phyloP scores from a whole-genome alignment of 2,113 vertebrate species.

The Neodontobutis hainanensis region DNA sequence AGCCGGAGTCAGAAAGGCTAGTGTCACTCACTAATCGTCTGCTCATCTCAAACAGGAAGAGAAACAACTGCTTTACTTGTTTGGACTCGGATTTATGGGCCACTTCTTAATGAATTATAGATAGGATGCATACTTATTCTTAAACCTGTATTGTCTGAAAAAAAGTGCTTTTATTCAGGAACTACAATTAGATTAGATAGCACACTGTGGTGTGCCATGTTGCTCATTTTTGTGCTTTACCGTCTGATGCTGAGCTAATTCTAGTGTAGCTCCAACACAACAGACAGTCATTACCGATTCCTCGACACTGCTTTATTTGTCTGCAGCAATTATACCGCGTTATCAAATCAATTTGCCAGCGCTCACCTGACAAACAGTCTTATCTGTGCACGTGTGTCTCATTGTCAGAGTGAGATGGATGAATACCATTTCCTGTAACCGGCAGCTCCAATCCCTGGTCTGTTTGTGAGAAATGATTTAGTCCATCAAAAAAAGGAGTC shows the following conservation, averaged over 20 bases:
- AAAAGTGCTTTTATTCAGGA: too few relatives aligned
- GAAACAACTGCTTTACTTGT: slow-evolving; percentile 25
- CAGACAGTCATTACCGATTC: slow-evolving; percentile 10
- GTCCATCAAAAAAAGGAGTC: slow-evolving; percentile 41
- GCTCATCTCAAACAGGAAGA: background rate
- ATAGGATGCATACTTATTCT: background rate
- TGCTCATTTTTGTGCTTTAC: background rate
- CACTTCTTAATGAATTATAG: background rate
- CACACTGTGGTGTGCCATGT: too few relatives aligned
- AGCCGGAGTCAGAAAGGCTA: slow-evolving; percentile 32
- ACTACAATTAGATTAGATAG: too few relatives aligned
- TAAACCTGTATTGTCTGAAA: background rate
- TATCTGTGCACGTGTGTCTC: slow-evolving; percentile 33
- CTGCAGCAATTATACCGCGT: slow-evolving; percentile 34
- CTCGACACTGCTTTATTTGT: slow-evolving; percentile 21
- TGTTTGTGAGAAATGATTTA: slow-evolving; percentile 46
- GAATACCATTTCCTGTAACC: slow-evolving; percentile 48
- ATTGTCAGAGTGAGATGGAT: slow-evolving; percentile 26
- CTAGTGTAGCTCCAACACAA: background rate
- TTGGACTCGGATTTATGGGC: slow-evolving; percentile 52
- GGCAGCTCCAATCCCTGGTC: slow-evolving; percentile 27
- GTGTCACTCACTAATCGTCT: slow-evolving; percentile 21
- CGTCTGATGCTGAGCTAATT: background rate
- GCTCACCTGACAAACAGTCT: slow-evolving; percentile 29
- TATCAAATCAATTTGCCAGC: slow-evolving; percentile 52